A percentile compares a stretch with the other conserved stretches of the same genome.
phyloP scores from a whole-genome alignment of 1,140 invertebrate species.

The Drosophila neocordata region DNA sequence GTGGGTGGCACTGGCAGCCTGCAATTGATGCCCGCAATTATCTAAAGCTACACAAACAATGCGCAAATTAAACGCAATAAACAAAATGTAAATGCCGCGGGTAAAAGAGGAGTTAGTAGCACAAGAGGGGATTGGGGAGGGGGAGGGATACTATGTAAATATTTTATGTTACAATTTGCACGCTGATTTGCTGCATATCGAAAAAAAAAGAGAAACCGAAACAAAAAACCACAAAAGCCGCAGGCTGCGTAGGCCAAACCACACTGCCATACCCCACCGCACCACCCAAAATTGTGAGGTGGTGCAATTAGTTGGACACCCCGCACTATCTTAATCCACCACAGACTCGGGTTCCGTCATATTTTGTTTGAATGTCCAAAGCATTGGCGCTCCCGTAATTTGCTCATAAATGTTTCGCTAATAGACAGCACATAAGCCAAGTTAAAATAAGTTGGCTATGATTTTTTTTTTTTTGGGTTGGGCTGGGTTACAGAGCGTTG shows the following conservation, averaged over 20 bases:
- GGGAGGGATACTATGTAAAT: slow-evolving; percentile 54
- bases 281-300: slow-evolving; percentile 44
- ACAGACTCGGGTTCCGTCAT: slow-evolving; percentile 22
- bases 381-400: slow-evolving; percentile 75
- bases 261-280: slow-evolving; percentile 21
- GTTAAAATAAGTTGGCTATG: slow-evolving; percentile 7
- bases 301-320: slow-evolving; percentile 66
- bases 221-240: slow-evolving; percentile 39
- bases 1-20: not conserved
- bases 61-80: slow-evolving; percentile 78
- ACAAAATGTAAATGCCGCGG: slow-evolving; percentile 36
- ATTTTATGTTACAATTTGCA: slow-evolving; percentile 78
- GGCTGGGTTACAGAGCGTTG: slow-evolving; percentile 30
- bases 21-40: slow-evolving; percentile 77
- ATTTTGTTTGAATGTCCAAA: slow-evolving; percentile 61
- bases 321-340: not conserved
- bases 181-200: slow-evolving; percentile 76
- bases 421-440: slow-evolving; percentile 66
- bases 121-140: not conserved
- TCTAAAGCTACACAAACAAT: slow-evolving; percentile 74
- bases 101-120: not conserved
- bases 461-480: slow-evolving; percentile 14
- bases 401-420: slow-evolving; percentile 71
- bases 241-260: slow-evolving; percentile 62
- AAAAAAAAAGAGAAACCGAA: not conserved